phyloP scores from a whole-genome alignment of 2,113 vertebrate genomes.

The Narcine bancroftii region DNA sequence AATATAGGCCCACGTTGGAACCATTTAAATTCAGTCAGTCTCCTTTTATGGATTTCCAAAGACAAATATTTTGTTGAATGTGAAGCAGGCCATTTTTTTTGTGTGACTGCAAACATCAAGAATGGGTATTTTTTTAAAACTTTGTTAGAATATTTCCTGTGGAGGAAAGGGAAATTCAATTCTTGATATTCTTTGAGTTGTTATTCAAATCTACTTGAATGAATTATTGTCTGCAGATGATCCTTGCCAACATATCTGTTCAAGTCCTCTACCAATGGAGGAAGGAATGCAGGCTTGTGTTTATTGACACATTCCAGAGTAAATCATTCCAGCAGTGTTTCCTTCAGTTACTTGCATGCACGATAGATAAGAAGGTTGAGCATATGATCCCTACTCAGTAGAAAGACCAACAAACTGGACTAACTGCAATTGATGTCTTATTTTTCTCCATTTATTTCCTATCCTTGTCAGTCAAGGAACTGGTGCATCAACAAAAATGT shows the following conservation, averaged over 20 bases:
- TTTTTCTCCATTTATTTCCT: neutral
- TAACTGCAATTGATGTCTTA: neutral
- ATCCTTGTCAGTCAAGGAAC: neutral
- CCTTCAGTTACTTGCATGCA: neutral
- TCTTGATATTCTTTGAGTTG: neutral
- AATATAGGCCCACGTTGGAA: neutral
- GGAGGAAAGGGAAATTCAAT: neutral
- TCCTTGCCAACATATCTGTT: neutral
- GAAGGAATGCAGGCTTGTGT: neutral
- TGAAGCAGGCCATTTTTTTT: neutral
- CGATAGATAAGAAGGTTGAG: neutral
- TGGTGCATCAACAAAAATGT: neutral
- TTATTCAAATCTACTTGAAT: neutral
- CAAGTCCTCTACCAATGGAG: neutral
- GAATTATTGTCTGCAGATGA: neutral
- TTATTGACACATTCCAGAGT: neutral
- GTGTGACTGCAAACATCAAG: neutral
- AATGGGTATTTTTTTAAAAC: neutral
- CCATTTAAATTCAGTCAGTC: neutral
- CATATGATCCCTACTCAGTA: neutral
- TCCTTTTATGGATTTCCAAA: neutral
- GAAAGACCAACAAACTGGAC: neutral
- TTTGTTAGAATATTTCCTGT: neutral
- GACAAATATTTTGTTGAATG: neutral
- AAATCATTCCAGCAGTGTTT: neutral